Conservation (phyloP, 2,888 invertebrate genomes). For the Pyrochroa serraticornis region DNA sequence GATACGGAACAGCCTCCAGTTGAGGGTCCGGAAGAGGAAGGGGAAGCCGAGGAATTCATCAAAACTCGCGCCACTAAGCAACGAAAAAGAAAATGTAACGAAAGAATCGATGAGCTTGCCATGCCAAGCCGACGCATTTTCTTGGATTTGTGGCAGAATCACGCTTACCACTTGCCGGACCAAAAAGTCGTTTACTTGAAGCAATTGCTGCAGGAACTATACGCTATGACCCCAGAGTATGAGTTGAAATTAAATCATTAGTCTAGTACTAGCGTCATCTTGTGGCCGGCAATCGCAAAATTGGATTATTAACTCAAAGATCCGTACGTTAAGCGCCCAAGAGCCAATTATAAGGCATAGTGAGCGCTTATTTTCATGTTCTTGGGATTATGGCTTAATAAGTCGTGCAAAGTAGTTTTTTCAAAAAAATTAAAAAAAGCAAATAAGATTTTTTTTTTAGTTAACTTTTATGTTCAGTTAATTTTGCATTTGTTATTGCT, state of each 20-base stretch:
- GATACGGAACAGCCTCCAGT: not conserved
- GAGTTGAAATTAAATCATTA: too few relatives aligned
- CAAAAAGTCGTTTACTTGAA: constrained; percentile 62
- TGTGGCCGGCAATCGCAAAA: too few relatives aligned
- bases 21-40: not conserved
- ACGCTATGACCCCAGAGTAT: constrained; percentile 53
- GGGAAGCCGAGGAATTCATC: not conserved
- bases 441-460: too few relatives aligned
- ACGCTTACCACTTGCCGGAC: constrained; percentile 58
- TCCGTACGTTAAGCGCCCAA: too few relatives aligned
- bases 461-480: constrained; percentile 2
- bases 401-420: too few relatives aligned
- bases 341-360: too few relatives aligned
- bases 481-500: too few relatives aligned
- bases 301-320: too few relatives aligned
- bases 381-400: too few relatives aligned
- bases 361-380: too few relatives aligned
- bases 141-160: constrained; percentile 63
- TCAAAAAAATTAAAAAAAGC: not conserved
- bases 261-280: too few relatives aligned
- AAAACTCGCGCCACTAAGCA: not conserved
- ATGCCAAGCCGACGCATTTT: constrained; percentile 61
- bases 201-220: constrained; percentile 61
- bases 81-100: too few relatives aligned
- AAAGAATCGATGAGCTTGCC: constrained; percentile 61